Conservation (phyloP, 2,888 invertebrate genomes). For the Folsomia manolachei region DNA sequence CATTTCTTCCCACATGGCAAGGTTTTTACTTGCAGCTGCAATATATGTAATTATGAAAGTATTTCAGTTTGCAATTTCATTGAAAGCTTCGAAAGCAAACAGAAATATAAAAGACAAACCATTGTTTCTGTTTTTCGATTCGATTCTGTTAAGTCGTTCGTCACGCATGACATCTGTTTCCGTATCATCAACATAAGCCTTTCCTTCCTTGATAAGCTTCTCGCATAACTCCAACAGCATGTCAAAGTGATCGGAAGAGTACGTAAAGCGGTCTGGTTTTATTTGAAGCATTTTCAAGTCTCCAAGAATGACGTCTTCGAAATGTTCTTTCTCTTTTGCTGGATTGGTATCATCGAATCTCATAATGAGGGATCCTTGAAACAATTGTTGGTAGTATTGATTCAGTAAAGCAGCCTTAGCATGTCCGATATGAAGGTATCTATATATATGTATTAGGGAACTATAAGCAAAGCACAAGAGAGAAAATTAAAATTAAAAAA, state of each 20-base stretch:
- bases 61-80: no score
- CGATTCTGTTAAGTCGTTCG: constrained; percentile 83
- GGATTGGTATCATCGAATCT: constrained; percentile 99
- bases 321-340: constrained; percentile 94
- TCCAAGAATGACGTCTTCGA: constrained; percentile 93
- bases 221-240: constrained; percentile 83
- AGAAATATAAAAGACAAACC: no score
- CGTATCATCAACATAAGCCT: constrained; percentile 95
- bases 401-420: constrained; percentile 98
- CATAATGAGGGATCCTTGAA: constrained; percentile 93
- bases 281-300: constrained; percentile 89
- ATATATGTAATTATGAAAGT: no score
- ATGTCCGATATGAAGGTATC: constrained; percentile 92
- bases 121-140: constrained; percentile 80
- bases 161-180: constrained; percentile 91
- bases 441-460: constrained; percentile 54
- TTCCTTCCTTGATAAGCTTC: constrained; percentile 77
- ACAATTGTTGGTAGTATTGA: constrained; percentile 91
- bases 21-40: constrained; percentile 77
- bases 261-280: constrained; percentile 86
- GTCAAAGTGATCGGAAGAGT: constrained; percentile 97
- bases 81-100: no score
- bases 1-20: constrained; percentile 93
- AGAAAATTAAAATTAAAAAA: constrained; percentile 13
- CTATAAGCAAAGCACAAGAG: neutral